Percentiles rank a stretch among this genome's conserved stretches.
These are phyloP conservation scores for Nymphalis c-album DNA, from an alignment of 2,888 invertebrate genomes.

Conservation along the genomic window DNA sequence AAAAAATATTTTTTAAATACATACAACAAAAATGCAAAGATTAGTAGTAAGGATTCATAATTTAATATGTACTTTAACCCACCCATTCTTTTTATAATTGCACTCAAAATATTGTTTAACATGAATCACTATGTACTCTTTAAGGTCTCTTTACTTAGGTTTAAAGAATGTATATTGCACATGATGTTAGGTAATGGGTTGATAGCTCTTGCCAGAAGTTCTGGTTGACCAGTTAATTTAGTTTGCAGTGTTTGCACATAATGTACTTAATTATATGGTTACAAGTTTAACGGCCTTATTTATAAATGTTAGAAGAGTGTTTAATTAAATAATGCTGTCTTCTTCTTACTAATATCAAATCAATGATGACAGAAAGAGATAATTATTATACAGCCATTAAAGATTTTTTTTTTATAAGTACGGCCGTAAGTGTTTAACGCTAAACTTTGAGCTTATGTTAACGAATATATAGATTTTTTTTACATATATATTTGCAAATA, in stretches of 20 bases:
- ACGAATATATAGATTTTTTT: not conserved
- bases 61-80: conserved; percentile 6
- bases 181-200: too few species aligned
- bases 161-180: too few species aligned
- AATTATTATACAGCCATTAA: too few species aligned
- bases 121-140: not conserved
- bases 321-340: too few species aligned
- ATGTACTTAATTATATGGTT: not conserved
- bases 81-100: conserved; percentile 11
- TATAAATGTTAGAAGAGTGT: too few species aligned
- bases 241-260: not conserved
- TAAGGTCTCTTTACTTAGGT: not conserved
- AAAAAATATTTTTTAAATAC: not conserved
- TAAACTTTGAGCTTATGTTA: too few species aligned
- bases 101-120: not conserved
- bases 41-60: not conserved
- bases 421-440: too few species aligned
- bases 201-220: not conserved
- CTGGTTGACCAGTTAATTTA: not conserved
- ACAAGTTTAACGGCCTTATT: not conserved
- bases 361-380: too few species aligned
- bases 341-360: too few species aligned
- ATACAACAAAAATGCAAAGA: not conserved
- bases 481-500: not conserved
- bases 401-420: too few species aligned